Evolutionary conservation across 2,888 invertebrate species (phyloP).

Genomic region (Barypeithes pellucidus): DNA sequence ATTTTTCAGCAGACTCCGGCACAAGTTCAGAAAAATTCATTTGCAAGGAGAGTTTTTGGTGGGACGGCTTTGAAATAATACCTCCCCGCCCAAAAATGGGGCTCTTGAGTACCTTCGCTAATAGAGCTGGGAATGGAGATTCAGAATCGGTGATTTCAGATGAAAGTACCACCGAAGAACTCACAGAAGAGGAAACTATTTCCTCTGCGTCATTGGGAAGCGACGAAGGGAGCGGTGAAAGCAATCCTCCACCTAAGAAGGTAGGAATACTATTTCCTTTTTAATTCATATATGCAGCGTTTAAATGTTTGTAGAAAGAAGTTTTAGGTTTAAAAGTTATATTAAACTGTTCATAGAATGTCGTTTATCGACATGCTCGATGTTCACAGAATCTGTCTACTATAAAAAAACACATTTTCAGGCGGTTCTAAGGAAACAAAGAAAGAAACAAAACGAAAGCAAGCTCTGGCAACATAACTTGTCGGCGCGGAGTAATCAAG

Average conservation of each 20-base stretch:
- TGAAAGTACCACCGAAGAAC: slow-evolving; percentile 58
- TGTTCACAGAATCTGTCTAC: not conserved
- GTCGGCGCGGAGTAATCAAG: slow-evolving; percentile 89
- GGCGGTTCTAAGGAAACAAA: slow-evolving; percentile 51
- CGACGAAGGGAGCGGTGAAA: slow-evolving; percentile 65
- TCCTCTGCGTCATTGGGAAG: slow-evolving; percentile 58
- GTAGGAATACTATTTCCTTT: too few relatives aligned
- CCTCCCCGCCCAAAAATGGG: slow-evolving; percentile 78
- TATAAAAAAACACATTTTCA: not conserved
- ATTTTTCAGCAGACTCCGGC: slow-evolving; percentile 55
- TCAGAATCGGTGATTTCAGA: slow-evolving; percentile 53
- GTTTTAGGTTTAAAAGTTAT: too few relatives aligned
- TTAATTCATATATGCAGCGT: too few relatives aligned
- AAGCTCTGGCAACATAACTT: slow-evolving; percentile 83
- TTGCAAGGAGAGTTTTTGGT: slow-evolving; percentile 82
- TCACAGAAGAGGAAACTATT: slow-evolving; percentile 59
- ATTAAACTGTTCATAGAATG: too few relatives aligned
- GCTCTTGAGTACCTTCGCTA: slow-evolving; percentile 71
- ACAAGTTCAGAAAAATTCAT: slow-evolving; percentile 72
- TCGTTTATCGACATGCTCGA: not conserved
- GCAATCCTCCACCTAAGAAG: slow-evolving; percentile 57
- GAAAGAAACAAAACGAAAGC: slow-evolving; percentile 71
- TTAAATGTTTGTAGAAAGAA: too few relatives aligned
- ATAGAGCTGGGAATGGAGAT: slow-evolving; percentile 46
- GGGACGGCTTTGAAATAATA: slow-evolving; percentile 80